Conservation (phyloP, 64 coral and sea anemone species). For the Anthopleura sola region DNA sequence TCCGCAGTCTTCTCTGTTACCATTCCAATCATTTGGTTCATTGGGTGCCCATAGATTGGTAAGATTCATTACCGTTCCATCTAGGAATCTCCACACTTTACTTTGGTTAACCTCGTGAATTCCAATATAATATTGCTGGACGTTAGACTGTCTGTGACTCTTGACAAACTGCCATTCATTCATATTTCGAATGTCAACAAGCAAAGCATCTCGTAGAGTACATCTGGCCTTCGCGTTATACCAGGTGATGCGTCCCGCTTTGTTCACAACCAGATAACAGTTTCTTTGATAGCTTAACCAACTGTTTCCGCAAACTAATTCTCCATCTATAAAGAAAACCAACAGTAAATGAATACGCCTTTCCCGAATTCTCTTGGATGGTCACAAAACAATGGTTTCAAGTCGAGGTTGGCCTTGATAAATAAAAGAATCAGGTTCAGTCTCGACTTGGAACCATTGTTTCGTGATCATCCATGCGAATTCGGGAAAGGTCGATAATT, state of each 20-base stretch:
- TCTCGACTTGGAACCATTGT: no score
- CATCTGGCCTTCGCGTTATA: neutral
- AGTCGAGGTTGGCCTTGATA: no score
- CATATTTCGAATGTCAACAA: conserved; percentile 4
- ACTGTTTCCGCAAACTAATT: neutral
- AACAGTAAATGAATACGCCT: neutral
- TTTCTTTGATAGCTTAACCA: conserved; percentile 1
- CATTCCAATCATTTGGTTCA: conserved; percentile 24
- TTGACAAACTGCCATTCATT: conserved; percentile 7
- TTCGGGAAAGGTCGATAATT: no score
- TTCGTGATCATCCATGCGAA: no score
- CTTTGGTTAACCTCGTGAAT: neutral
- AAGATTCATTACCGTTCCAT: conserved; percentile 15
- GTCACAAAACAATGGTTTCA: no score
- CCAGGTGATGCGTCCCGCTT: neutral
- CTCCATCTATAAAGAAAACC: neutral
- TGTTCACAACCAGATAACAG: neutral
- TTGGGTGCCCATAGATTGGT: conserved; percentile 8
- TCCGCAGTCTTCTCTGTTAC: conserved; percentile 22
- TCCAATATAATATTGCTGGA: conserved; percentile 14
- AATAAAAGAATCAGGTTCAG: no score
- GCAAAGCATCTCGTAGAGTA: neutral
- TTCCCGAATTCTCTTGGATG: no score
- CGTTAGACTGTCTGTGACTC: neutral
- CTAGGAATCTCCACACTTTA: neutral